A percentile compares a stretch with the other conserved stretches of the same genome.
Evolutionary conservation across 2,888 invertebrate genomes (phyloP).

Genomic region (Andrena camellia): DNA sequence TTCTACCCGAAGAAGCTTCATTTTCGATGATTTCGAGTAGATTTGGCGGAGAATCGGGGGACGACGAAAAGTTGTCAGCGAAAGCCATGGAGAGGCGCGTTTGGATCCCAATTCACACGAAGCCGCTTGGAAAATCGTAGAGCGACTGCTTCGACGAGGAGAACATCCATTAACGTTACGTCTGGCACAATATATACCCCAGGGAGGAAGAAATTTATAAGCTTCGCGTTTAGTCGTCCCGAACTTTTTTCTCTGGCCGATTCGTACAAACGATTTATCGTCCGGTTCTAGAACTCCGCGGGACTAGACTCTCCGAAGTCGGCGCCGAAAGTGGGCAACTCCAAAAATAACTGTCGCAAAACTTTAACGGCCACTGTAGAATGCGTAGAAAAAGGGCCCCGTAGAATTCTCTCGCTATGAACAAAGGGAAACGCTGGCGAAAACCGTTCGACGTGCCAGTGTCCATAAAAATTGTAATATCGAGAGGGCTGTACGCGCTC

Average conservation of each 20-base stretch:
- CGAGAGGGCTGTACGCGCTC: conserved; percentile 22
- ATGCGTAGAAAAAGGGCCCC: conserved; percentile 6
- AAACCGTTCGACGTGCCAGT: not conserved
- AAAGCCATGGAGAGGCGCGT: not conserved
- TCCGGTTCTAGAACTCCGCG: conserved; percentile 29
- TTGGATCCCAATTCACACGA: conserved; percentile 18
- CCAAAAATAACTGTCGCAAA: conserved; percentile 24
- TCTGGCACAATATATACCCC: conserved; percentile 18
- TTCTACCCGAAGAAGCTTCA: too few relatives aligned
- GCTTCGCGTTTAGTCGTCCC: conserved; percentile 35
- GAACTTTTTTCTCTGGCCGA: conserved; percentile 24
- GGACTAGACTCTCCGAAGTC: not conserved
- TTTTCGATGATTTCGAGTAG: too few relatives aligned
- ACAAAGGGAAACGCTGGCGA: not conserved
- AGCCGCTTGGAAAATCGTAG: conserved; percentile 43
- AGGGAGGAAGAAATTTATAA: conserved; percentile 44
- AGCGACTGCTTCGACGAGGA: conserved; percentile 17
- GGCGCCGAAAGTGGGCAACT: not conserved
- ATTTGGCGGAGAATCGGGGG: not conserved
- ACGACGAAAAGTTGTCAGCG: conserved; percentile 3
- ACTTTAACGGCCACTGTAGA: not conserved
- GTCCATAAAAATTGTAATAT: conserved; percentile 50
- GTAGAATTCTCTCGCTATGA: conserved; percentile 4
- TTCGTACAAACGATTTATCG: conserved; percentile 48
- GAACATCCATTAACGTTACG: conserved; percentile 44